Evolutionary conservation across 2,113 vertebrate genomes (phyloP), one percentile per base, ranked within the genome.

Genomic region (Scortum barcoo): DNA sequence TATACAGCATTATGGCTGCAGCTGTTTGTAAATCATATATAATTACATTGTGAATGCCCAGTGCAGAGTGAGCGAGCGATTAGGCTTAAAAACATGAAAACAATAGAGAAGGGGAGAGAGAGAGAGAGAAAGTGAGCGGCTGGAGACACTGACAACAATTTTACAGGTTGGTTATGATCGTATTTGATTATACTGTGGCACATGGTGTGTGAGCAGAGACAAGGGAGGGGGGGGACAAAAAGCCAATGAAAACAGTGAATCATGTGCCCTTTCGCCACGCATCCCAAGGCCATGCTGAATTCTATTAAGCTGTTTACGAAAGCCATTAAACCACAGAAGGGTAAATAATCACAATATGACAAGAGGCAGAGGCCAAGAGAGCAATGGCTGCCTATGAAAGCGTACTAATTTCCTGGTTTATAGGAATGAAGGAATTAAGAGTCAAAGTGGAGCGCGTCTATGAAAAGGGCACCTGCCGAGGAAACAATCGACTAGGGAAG

Each of bases 1-100:
- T 91, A 90, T 87, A 89, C 87, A 68, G 84, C 84, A 88, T 90
- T 91, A 91, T 85, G 75, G 88, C 86, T 89, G 90, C 90, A 94
- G 91, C 91, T 94, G 89, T 93, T 92, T 91, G 90, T 89, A 92
- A 92, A 93, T 93, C 88, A 92, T 86, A 93, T 93, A 85, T 90
- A 95, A 95, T 93, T 93, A 93, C 90, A 87, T 85, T 75, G 57
- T 63, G 79, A 92, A 90, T 83, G 88, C 76, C 85, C 91, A 76
- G 86, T 20, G 58, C 78, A 57, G 78, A 86, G 88, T 79, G 65
- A 72, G 68, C 77, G 68, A 89, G 82, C 30, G 76, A 89, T 89
- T 84, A 88, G 68, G 72, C 70, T 81, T 82, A 74, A 71, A 90
- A 86, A 84, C 20, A 62, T 80, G 63, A 30, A 82, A 76, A 89